Base-by-base conservation (phyloP, 64 coral and sea anemone genomes). In the Dendronephthya gigantea region DNA sequence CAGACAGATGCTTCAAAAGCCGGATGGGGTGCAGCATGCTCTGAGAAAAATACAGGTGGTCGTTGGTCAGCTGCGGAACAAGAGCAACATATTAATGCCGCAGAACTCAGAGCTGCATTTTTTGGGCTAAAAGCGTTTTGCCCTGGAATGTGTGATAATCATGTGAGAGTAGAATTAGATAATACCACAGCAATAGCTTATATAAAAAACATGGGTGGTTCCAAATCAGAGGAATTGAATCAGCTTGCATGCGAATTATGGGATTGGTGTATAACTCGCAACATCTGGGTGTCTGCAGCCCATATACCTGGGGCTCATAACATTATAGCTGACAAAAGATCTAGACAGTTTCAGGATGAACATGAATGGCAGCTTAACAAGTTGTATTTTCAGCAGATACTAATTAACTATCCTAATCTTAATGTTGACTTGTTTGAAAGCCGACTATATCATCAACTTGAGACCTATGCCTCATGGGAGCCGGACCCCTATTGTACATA, bases 1-100 rank as follows among this genome's bases (percentile, higher is more conserved):
- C 49, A 90, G 56, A 85, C 88, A 25, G 55, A 90, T 69, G 82
- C 88, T 19, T 90, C 88, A 45, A 84, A 90, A 68, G 56, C 62
- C 39, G 88, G 88, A 22, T 79, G 72, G 72, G 72, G 72, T 15
- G 72, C 72, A 36, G 72, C 32, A 34, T 19, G 11, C 9, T 2
- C 25, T 36, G 32, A 79, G 19, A 19, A 35, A 36, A 79, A 29
- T 29, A 79, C 32, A 8, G 72, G 72, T 34, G 72, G 72, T 10
- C 9, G 72, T 8, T 79, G 72, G 72, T 79, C 72, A 10, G 19
- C 4, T 33, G 30, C 9, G 9, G 72, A 79, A 19, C 0, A 29
- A 79, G 32, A 15, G 3, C 72, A 79, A 79, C 72, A 79, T 33
- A 79, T 79, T 39, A 79, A 79, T 79, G 37, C 36, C 27, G 10